These are phyloP conservation scores for Enteromius mattozi DNA, from an alignment of 2,797 vertebrate species.

Conservation along the genomic window DNA sequence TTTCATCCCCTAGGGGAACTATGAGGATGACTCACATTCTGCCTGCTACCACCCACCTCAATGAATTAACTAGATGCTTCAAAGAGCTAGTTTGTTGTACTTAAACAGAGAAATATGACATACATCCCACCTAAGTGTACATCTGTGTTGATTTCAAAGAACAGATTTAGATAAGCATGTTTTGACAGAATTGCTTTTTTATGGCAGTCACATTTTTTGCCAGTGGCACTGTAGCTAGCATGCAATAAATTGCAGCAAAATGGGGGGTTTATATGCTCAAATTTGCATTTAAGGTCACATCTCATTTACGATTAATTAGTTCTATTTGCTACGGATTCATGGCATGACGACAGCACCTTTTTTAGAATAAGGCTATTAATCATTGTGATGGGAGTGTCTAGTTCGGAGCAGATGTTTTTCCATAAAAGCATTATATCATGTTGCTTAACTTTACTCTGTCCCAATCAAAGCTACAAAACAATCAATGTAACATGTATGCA, in stretches of 20 bases:
- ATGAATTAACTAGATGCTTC: conserved; percentile 88
- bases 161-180: conserved; percentile 40
- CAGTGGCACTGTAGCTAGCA: conserved; percentile 11
- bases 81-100: conserved; percentile 80
- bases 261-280: conserved; percentile 15
- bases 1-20: conserved; percentile 80
- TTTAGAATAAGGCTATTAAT: conserved; percentile 35
- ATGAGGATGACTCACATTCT: conserved; percentile 78
- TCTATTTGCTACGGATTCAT: conserved; percentile 29
- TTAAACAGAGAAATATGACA: conserved; percentile 48
- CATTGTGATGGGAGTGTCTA: conserved; percentile 24
- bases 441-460: neutral
- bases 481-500: neutral
- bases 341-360: conserved; percentile 27
- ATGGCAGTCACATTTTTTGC: conserved; percentile 10
- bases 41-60: conserved; percentile 65
- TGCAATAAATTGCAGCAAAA: conserved; percentile 38
- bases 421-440: conserved; percentile 3
- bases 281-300: conserved; percentile 54
- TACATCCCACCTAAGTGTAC: conserved; percentile 38
- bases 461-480: neutral
- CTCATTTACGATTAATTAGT: conserved; percentile 46
- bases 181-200: conserved; percentile 50
- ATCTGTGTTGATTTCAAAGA: conserved; percentile 52
- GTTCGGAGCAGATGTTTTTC: conserved; percentile 18